A percentile compares a stretch with the other conserved stretches of the same genome.
Evolutionary conservation across 1,140 invertebrate genomes (phyloP).

Genomic region (Bombus superbus): DNA sequence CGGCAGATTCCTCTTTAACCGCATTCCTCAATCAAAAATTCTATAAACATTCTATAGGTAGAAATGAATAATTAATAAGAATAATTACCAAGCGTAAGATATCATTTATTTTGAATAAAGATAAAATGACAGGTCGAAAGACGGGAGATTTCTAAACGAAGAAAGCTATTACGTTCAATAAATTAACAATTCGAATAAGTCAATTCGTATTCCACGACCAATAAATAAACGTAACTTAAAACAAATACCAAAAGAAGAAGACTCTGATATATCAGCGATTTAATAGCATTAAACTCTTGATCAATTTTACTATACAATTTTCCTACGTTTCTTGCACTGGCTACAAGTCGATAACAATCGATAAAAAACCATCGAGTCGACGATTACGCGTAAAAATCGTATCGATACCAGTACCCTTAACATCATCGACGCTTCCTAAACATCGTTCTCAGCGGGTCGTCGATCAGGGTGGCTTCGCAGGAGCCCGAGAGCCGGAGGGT

Average conservation of each 20-base stretch:
- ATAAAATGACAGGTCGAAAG: neutral
- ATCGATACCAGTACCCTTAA: neutral
- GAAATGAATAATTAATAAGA: no score
- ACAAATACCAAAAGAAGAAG: neutral
- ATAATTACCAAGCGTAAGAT: no score
- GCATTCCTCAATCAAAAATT: neutral
- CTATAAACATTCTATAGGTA: no score
- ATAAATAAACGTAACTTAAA: neutral
- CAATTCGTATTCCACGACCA: neutral
- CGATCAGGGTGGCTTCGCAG: slow-evolving; percentile 45
- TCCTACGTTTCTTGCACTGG: neutral
- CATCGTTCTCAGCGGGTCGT: slow-evolving; percentile 43
- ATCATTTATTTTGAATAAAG: no score
- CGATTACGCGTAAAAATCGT: slow-evolving; percentile 17
- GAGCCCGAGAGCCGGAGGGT: slow-evolving; percentile 52
- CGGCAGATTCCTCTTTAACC: neutral
- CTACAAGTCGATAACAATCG: neutral
- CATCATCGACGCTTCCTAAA: slow-evolving; percentile 38
- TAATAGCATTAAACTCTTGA: neutral
- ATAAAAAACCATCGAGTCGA: neutral
- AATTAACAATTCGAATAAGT: neutral
- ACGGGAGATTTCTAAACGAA: neutral
- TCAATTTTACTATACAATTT: no score
- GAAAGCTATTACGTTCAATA: neutral
- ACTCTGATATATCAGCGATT: neutral